A percentile compares a stretch with the other conserved stretches of the same genome.
Conservation (phyloP, 2,113 vertebrate species). For the Channa maculata region DNA sequence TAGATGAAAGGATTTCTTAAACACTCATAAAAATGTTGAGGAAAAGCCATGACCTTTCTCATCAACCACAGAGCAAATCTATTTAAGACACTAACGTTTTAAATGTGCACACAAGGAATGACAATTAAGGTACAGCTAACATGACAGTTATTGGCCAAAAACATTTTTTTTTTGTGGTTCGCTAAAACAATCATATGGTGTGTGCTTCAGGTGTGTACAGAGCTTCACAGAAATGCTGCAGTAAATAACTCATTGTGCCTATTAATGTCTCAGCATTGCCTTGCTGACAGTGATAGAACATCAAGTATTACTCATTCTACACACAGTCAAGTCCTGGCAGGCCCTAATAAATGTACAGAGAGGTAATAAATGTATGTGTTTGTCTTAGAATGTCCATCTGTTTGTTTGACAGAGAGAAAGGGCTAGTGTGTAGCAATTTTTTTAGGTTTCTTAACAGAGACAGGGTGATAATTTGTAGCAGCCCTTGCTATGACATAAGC, state of each 20-base stretch:
- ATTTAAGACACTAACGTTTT: conserved; percentile 46
- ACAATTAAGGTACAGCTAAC: conserved; percentile 12
- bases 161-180: conserved; percentile 33
- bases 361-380: conserved; percentile 16
- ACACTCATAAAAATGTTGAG: conserved; percentile 58
- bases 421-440: not conserved
- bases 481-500: conserved; percentile 57
- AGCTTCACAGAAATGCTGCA: conserved; percentile 32
- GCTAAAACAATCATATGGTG: conserved; percentile 37
- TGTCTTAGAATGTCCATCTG: not conserved
- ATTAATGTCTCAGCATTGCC: conserved; percentile 34
- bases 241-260: conserved; percentile 49
- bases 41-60: conserved; percentile 59
- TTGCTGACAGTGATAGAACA: conserved; percentile 46
- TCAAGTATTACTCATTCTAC: conserved; percentile 60
- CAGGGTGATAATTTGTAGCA: conserved; percentile 49
- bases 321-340: conserved; percentile 36
- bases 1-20: conserved; percentile 47
- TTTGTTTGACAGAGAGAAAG: conserved; percentile 15
- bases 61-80: conserved; percentile 48
- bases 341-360: conserved; percentile 49
- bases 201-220: conserved; percentile 48
- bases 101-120: conserved; percentile 31
- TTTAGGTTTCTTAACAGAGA: conserved; percentile 29
- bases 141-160: conserved; percentile 3